Evolutionary conservation across 2,113 vertebrate species (phyloP).

Genomic region (Trichechus manatus): DNA sequence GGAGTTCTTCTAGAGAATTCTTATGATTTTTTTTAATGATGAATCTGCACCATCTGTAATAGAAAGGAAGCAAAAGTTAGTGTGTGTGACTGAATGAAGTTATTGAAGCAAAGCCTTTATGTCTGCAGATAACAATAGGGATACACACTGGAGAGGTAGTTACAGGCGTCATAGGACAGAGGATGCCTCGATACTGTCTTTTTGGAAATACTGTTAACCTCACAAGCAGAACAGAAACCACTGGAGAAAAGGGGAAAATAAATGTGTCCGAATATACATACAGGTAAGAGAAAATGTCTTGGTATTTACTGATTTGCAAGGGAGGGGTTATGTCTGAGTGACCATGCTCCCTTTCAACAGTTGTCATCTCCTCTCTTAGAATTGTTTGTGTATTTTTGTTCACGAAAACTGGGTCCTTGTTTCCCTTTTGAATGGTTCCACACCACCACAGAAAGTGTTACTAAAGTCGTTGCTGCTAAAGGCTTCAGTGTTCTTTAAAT

Average conservation of each 20-base stretch:
- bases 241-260: slow-evolving; percentile 97
- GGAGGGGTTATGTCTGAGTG: background rate
- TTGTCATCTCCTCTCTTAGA: background rate
- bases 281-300: slow-evolving; percentile 87
- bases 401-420: background rate
- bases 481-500: background rate
- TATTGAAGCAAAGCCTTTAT: slow-evolving; percentile 24
- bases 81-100: background rate
- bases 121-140: slow-evolving; percentile 96
- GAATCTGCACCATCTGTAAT: background rate
- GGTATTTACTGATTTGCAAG: background rate
- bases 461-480: background rate
- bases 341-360: background rate
- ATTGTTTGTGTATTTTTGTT: background rate
- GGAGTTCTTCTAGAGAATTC: background rate
- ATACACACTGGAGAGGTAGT: slow-evolving; percentile 99
- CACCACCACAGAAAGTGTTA: background rate
- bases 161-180: slow-evolving; percentile 98
- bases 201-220: slow-evolving; percentile 99
- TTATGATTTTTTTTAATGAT: background rate
- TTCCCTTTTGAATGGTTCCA: background rate
- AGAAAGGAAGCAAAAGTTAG: background rate
- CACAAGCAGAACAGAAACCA: slow-evolving; percentile 99
- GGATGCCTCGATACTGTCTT: slow-evolving; percentile 99
- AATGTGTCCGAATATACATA: slow-evolving; percentile 98